Percentiles rank a stretch among this genome's conserved stretches.
Conservation (phyloP, 2,888 invertebrate genomes). For the Pasiphila rectangulata region DNA sequence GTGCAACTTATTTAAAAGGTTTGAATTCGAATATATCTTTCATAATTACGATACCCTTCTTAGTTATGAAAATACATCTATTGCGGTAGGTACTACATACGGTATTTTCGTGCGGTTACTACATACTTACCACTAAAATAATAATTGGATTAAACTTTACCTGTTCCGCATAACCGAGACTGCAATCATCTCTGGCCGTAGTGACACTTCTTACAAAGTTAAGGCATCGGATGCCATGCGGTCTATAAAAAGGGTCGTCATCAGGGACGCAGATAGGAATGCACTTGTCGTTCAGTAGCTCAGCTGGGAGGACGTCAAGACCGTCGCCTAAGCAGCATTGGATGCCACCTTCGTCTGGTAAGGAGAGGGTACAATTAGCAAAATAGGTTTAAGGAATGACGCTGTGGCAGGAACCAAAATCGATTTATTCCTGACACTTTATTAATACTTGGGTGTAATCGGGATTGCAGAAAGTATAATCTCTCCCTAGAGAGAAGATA, state of each 20-base stretch:
- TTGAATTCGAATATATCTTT: too few species aligned
- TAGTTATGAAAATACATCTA: too few species aligned
- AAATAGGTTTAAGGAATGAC: neutral
- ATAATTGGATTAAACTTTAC: slow-evolving; percentile 43
- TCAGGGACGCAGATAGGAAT: slow-evolving; percentile 80
- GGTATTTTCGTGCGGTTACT: too few species aligned
- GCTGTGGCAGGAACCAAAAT: neutral
- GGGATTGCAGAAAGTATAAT: too few species aligned
- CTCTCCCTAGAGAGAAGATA: too few species aligned
- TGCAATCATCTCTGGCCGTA: slow-evolving; percentile 77
- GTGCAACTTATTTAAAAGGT: too few species aligned
- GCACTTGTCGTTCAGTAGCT: slow-evolving; percentile 80
- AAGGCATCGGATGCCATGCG: slow-evolving; percentile 76
- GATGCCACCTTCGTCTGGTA: slow-evolving; percentile 72
- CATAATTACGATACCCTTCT: too few species aligned
- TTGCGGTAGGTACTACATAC: too few species aligned
- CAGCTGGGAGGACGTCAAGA: slow-evolving; percentile 58
- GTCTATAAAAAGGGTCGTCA: slow-evolving; percentile 76
- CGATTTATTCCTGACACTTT: neutral
- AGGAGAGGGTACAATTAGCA: neutral
- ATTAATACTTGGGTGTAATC: too few species aligned
- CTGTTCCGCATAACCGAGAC: slow-evolving; percentile 81
- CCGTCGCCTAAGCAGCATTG: slow-evolving; percentile 77
- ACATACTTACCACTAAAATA: neutral
- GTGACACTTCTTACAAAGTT: slow-evolving; percentile 83